A percentile compares a stretch with the other conserved stretches of the same genome.
Evolutionary conservation across 2,888 invertebrate genomes (phyloP).

Genomic region (Vandiemenella viatica): DNA sequence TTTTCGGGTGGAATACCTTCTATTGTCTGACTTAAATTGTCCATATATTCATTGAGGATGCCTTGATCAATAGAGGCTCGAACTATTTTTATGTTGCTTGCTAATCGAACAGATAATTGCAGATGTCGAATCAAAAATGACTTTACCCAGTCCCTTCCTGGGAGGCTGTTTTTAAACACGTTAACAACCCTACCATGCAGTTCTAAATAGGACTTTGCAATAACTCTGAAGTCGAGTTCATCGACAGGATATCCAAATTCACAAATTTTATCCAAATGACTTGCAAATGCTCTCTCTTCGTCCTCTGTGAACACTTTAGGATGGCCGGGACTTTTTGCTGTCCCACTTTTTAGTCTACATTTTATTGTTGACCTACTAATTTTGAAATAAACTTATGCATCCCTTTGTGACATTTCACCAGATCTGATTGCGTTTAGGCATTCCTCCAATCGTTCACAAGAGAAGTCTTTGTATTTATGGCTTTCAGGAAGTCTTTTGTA

Average conservation of each 20-base stretch:
- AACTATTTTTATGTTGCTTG: conserved; percentile 18
- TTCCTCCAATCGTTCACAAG: no score
- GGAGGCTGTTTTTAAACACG: conserved; percentile 17
- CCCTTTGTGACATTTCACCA: no score
- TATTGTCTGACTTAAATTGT: conserved; percentile 13
- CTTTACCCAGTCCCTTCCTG: conserved; percentile 20
- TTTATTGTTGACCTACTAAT: no score
- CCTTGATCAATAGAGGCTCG: conserved; percentile 8
- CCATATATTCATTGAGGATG: conserved; percentile 17
- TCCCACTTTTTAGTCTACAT: no score
- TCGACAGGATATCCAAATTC: conserved; percentile 20
- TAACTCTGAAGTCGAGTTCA: conserved; percentile 12
- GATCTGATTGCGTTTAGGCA: no score
- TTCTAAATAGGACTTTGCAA: conserved; percentile 16
- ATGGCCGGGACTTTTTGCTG: no score
- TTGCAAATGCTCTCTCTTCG: conserved; percentile 19
- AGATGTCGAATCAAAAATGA: conserved; percentile 14
- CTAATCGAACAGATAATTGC: conserved; percentile 7
- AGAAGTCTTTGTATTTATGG: no score
- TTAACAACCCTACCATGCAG: no score
- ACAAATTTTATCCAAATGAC: conserved; percentile 14
- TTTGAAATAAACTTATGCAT: no score
- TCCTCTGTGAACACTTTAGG: conserved; percentile 16
- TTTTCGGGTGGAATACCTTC: conserved; percentile 17
- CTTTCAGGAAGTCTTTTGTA: no score